Percentiles rank a stretch among this genome's conserved stretches.
Conservation (phyloP, 2,888 invertebrate species). For the Cheilosia grossa region DNA sequence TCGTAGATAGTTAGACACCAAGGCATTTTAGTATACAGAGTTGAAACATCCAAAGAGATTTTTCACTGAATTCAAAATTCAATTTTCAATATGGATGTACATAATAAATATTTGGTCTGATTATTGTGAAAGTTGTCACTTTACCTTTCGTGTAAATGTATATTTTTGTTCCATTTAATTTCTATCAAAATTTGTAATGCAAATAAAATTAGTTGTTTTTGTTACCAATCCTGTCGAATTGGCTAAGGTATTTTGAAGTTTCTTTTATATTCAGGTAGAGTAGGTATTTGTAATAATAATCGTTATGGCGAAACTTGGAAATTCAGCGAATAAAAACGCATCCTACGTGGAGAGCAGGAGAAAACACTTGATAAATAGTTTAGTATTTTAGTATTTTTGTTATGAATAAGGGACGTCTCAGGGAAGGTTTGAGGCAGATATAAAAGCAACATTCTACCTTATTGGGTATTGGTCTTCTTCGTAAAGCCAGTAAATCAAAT, state of each 20-base stretch:
- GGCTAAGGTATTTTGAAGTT: too few species aligned
- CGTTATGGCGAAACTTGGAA: background rate
- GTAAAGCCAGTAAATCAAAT: too few species aligned
- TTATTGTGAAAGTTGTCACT: conserved; percentile 19
- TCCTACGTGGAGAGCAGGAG: conserved; percentile 4
- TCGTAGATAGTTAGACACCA: too few species aligned
- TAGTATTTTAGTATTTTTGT: background rate
- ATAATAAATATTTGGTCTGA: background rate
- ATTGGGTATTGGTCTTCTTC: background rate
- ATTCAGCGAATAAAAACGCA: background rate
- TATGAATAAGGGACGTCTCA: conserved; percentile 7
- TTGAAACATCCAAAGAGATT: too few species aligned
- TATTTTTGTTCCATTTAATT: background rate
- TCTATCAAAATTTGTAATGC: background rate
- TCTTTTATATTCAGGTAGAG: background rate
- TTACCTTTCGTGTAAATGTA: conserved; percentile 13
- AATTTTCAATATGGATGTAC: conserved; percentile 1
- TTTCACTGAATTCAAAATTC: conserved; percentile 1
- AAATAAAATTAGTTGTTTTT: too few species aligned
- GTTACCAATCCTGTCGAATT: too few species aligned
- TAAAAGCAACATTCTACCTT: conserved; percentile 14
- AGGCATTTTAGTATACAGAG: too few species aligned
- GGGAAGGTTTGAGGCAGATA: conserved; percentile 40
- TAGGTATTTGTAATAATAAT: background rate
- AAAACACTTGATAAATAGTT: conserved; percentile 1